Percentiles rank a stretch among this genome's conserved stretches.
Conservation (phyloP, 2,888 invertebrate species). For the Mesochorus sp. region DNA sequence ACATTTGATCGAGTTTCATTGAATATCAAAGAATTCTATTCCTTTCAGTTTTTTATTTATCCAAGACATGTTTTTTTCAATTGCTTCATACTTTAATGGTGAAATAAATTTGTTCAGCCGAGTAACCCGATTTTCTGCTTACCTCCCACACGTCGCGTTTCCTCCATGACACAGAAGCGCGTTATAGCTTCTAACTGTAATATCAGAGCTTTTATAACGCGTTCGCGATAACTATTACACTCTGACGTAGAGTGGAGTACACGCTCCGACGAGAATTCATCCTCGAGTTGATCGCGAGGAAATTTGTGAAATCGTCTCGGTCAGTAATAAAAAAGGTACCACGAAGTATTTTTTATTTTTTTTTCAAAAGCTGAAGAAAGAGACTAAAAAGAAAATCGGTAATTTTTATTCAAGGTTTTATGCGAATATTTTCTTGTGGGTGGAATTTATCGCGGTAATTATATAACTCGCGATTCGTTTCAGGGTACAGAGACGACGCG, state of each 20-base stretch:
- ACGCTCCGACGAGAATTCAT: slow-evolving; percentile 35
- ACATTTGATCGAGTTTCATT: too few species aligned
- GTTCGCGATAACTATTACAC: slow-evolving; percentile 51
- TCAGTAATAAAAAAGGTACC: too few species aligned
- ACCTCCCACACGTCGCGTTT: slow-evolving; percentile 33
- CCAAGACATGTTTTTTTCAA: slow-evolving; percentile 30
- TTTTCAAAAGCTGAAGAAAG: not conserved
- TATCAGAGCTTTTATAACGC: slow-evolving; percentile 67
- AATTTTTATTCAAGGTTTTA: too few species aligned
- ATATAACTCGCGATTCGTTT: too few species aligned
- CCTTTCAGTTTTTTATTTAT: not conserved
- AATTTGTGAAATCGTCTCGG: too few species aligned
- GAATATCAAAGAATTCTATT: too few species aligned
- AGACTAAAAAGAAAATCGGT: too few species aligned
- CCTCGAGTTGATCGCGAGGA: slow-evolving; percentile 29
- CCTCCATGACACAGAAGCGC: slow-evolving; percentile 52
- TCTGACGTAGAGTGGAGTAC: not conserved
- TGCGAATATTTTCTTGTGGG: too few species aligned
- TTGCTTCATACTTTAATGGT: slow-evolving; percentile 25
- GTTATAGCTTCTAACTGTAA: slow-evolving; percentile 73
- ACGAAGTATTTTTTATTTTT: too few species aligned
- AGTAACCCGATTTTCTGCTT: slow-evolving; percentile 67
- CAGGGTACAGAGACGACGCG: too few species aligned
- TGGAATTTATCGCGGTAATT: too few species aligned
- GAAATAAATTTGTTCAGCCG: slow-evolving; percentile 58